Percentiles rank a stretch among this genome's conserved stretches.
These are phyloP conservation scores for Germaria angustata DNA, from an alignment of 2,888 invertebrate species.

Conservation along the genomic window DNA sequence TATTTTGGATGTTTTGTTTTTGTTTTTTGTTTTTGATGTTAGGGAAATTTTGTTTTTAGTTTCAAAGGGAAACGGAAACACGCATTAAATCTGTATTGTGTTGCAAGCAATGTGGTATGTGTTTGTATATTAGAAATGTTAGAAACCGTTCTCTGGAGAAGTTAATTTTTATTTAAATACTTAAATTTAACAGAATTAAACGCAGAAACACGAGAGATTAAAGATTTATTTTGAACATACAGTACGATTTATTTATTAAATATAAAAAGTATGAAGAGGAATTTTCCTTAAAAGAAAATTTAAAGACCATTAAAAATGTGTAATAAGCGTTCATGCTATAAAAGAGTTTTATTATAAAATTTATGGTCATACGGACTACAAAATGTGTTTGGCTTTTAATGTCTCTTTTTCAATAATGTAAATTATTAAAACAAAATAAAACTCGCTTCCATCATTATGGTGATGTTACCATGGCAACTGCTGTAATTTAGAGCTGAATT, in stretches of 20 bases:
- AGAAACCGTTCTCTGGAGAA: background rate
- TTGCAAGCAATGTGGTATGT: background rate
- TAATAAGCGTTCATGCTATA: no score
- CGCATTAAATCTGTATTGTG: background rate
- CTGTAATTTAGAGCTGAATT: conserved; percentile 19
- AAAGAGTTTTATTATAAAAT: no score
- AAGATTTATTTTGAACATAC: background rate
- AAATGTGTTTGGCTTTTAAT: no score
- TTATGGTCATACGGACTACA: no score
- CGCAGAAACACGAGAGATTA: background rate
- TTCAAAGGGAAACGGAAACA: background rate
- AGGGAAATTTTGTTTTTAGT: conserved; percentile 10
- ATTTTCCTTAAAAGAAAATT: background rate
- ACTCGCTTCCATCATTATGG: no score
- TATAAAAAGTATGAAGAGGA: background rate
- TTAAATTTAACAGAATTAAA: background rate
- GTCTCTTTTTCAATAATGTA: no score
- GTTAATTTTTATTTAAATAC: background rate
- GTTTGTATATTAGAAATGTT: background rate
- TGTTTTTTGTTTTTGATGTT: background rate
- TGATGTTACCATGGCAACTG: no score
- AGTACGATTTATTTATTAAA: no score
- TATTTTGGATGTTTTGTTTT: background rate
- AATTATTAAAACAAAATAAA: no score
- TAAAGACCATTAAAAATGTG: no score